Percentiles rank a stretch among this genome's conserved stretches.
phyloP scores from a whole-genome alignment of 2,797 vertebrate species.

The Atherinosoma microstoma region DNA sequence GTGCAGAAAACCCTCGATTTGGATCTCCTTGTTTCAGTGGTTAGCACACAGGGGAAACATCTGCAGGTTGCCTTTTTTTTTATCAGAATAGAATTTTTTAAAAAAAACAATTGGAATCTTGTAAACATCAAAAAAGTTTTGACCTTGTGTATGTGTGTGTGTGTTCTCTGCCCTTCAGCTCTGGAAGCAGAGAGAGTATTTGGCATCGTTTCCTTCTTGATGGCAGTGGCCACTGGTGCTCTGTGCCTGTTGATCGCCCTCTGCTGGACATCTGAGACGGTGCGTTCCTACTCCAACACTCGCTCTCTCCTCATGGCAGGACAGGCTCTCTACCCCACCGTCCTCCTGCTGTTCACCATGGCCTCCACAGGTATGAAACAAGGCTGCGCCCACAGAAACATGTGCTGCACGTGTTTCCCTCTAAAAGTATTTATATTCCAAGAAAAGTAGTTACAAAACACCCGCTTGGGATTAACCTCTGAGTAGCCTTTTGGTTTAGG shows the following conservation, averaged over 20 bases:
- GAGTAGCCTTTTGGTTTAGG: constrained; percentile 51
- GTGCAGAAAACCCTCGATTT: neutral
- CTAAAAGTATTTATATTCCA: neutral
- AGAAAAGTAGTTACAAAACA: constrained; percentile 10
- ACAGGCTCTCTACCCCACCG: constrained; percentile 82
- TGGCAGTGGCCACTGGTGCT: constrained; percentile 79
- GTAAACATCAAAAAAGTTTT: neutral
- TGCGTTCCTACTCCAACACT: constrained; percentile 85
- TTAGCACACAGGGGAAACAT: neutral
- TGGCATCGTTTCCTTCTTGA: constrained; percentile 79
- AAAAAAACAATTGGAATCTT: neutral
- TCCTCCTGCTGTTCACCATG: constrained; percentile 82
- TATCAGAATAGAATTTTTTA: no score
- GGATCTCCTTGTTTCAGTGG: neutral
- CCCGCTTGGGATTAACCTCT: constrained; percentile 34
- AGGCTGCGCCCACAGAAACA: neutral
- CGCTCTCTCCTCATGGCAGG: constrained; percentile 82
- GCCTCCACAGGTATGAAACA: constrained; percentile 78
- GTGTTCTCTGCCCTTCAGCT: constrained; percentile 53
- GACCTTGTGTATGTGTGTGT: neutral
- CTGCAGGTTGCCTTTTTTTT: neutral
- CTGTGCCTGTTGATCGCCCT: constrained; percentile 84
- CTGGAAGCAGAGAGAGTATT: constrained; percentile 80
- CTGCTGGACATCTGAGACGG: constrained; percentile 83
- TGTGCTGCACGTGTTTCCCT: neutral